phyloP scores from a whole-genome alignment of 2,888 invertebrate species.

The Drosophila nigritarsus region DNA sequence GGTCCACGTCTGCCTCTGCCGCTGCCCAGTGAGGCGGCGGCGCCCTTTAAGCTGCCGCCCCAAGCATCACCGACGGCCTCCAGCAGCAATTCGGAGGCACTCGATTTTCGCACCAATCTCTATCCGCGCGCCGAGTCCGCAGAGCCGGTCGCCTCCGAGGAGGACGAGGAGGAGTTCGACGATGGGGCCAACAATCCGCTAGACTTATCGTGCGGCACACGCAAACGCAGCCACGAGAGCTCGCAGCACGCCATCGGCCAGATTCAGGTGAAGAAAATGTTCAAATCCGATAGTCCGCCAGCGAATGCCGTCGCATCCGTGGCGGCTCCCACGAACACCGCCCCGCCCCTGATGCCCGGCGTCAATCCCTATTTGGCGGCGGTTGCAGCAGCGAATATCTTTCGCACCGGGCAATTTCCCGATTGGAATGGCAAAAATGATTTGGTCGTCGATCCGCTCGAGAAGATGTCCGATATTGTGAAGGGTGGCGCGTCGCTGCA shows the following conservation, averaged over 20 bases:
- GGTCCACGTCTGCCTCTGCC: slow-evolving; percentile 79
- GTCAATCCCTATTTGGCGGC: slow-evolving; percentile 93
- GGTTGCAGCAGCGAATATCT: slow-evolving; percentile 91
- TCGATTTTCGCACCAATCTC: slow-evolving; percentile 93
- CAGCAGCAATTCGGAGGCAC: slow-evolving; percentile 88
- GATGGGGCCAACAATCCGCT: slow-evolving; percentile 88
- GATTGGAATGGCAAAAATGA: slow-evolving; percentile 92
- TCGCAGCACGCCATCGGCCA: slow-evolving; percentile 83
- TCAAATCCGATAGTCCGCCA: slow-evolving; percentile 81
- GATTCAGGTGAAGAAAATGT: slow-evolving; percentile 83
- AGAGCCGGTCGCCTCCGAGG: slow-evolving; percentile 85
- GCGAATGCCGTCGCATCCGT: slow-evolving; percentile 85
- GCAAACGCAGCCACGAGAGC: slow-evolving; percentile 88
- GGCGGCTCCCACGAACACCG: slow-evolving; percentile 88
- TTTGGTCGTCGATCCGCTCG: slow-evolving; percentile 92
- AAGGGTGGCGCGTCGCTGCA: slow-evolving; percentile 86
- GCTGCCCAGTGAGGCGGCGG: slow-evolving; percentile 89
- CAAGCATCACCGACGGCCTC: slow-evolving; percentile 85
- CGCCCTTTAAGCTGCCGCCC: slow-evolving; percentile 84
- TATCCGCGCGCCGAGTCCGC: slow-evolving; percentile 87
- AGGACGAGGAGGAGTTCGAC: slow-evolving; percentile 88
- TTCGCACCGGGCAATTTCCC: slow-evolving; percentile 89
- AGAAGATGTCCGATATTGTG: slow-evolving; percentile 96
- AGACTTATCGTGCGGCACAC: slow-evolving; percentile 92
- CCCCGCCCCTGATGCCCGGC: slow-evolving; percentile 90